Evolutionary conservation across 2,888 invertebrate species (phyloP), one percentile per base, ranked within the genome.

Genomic region (Danaus chrysippus): DNA sequence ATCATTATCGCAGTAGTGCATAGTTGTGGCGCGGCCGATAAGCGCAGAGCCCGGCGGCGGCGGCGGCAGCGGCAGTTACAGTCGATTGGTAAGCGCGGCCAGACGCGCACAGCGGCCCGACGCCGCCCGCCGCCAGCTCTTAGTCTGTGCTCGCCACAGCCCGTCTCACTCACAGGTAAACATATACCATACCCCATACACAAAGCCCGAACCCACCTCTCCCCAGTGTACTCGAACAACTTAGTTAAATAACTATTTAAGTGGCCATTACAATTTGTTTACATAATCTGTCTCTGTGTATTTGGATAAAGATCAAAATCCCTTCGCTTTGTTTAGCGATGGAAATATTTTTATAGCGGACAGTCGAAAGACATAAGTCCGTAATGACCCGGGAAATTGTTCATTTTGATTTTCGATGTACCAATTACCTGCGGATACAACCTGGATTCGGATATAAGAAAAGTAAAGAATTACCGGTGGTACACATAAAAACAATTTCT

Each of bases 31-130:
- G 75, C 77, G 77, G 73, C 76, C 81, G 88, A 88, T 88, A 88
- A 87, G 86, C 86, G 83, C 83, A 80, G 79, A 78, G 74, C 77
- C 62, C 63, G 64, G 61, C 71, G 69, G 71, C 73, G 72, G 69
- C 74, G 68, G 70, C 73, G 71, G 73, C 80, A 76, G 73, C 82
- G 78, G 87, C 88, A 89, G 89, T 89, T 74, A 79, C 76, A 77
- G 71, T 83, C 86, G 82, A 87, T 79, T 83, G 85, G 85, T 85
- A 83, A 78, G 82, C 82, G 87, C 83, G 89, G 84, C 77, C 83
- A 86, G 83, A 87, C 90, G 90, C 87, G 88, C 84, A 76, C 73
- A 76, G 84, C 84, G 83, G 83, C 82, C 77, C 76, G 70, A 70
- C 77, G 76, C 76, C 73, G 72, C 76, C 74, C 73, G 76, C 78